phyloP scores from a whole-genome alignment of 2,888 invertebrate genomes.

The Scaptomyza caliginosa region DNA sequence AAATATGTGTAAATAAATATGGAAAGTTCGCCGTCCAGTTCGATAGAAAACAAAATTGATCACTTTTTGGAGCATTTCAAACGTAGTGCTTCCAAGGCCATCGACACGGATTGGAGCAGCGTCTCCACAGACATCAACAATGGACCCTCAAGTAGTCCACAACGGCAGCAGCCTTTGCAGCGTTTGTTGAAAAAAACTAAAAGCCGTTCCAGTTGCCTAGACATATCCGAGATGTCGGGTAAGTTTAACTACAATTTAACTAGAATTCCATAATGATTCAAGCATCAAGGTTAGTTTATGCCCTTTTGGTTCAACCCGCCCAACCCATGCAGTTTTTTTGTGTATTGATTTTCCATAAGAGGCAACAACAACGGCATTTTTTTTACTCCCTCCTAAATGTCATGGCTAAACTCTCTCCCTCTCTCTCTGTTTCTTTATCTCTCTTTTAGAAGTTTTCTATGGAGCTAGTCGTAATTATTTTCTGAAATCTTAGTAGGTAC shows the following conservation, averaged over 20 bases:
- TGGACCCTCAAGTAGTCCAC: conserved; percentile 41
- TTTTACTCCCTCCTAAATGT: conserved; percentile 18
- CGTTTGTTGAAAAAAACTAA: conserved; percentile 69
- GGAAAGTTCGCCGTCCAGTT: conserved; percentile 86
- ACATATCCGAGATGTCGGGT: conserved; percentile 80
- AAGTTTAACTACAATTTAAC: neutral
- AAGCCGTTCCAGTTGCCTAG: conserved; percentile 82
- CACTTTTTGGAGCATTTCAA: conserved; percentile 93
- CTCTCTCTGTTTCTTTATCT: neutral
- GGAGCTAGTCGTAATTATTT: neutral
- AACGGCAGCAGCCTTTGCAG: conserved; percentile 44
- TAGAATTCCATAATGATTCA: neutral
- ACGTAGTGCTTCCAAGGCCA: conserved; percentile 90
- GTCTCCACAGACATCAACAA: conserved; percentile 27
- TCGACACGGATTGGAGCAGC: conserved; percentile 85
- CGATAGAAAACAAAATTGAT: conserved; percentile 93
- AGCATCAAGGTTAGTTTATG: conserved; percentile 10
- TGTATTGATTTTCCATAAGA: conserved; percentile 48
- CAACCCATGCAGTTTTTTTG: neutral
- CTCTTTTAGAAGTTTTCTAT: neutral
- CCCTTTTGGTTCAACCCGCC: neutral
- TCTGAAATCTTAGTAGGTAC: neutral
- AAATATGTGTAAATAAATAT: conserved; percentile 57
- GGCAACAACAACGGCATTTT: conserved; percentile 6
- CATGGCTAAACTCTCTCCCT: conserved; percentile 7